These are phyloP conservation scores for Centropus bengalensis DNA, from an alignment of 2,113 vertebrate species.

Conservation along the genomic window DNA sequence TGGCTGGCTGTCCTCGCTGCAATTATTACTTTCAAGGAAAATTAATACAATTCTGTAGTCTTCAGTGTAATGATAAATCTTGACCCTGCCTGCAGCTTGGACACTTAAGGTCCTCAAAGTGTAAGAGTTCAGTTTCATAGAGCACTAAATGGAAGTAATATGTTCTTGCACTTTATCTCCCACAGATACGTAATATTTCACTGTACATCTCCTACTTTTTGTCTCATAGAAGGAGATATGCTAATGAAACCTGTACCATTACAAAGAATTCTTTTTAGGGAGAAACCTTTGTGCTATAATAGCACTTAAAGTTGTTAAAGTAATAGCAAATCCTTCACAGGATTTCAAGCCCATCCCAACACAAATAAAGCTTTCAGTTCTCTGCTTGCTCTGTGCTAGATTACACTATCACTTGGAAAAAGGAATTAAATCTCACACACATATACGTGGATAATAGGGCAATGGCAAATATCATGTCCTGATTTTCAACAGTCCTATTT, in stretches of 20 bases:
- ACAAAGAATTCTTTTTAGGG: background rate
- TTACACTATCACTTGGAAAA: background rate
- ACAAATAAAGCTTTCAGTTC: background rate
- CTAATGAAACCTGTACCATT: background rate
- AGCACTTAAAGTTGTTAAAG: background rate
- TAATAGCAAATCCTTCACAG: background rate
- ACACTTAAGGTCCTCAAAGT: background rate
- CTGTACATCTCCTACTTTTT: background rate
- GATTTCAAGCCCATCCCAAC: background rate
- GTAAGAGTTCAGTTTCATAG: background rate
- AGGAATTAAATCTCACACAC: background rate
- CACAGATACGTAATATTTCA: background rate
- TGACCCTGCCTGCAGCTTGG: background rate
- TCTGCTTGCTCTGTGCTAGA: background rate
- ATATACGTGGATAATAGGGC: background rate
- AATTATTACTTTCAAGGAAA: conserved; percentile 26
- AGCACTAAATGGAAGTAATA: background rate
- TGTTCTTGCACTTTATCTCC: background rate
- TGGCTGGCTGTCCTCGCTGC: background rate
- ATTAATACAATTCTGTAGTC: background rate
- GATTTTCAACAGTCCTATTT: background rate
- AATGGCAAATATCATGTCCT: background rate
- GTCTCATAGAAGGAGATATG: background rate
- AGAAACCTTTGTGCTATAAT: background rate
- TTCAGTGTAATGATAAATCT: background rate